Evolutionary conservation across 2,888 invertebrate genomes (phyloP).

Genomic region (Metellina segmentata): DNA sequence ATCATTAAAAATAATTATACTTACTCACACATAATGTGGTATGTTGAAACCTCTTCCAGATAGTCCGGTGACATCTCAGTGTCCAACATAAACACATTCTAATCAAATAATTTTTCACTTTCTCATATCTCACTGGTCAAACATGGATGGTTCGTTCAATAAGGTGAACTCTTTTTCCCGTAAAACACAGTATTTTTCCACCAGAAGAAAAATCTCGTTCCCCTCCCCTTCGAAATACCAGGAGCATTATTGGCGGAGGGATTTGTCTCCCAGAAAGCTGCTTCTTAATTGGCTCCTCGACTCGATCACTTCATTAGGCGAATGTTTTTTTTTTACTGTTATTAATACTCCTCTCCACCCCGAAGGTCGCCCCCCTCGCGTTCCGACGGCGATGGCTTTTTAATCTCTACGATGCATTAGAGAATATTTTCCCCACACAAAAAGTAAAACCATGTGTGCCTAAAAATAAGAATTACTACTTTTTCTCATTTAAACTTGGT

Average conservation of each 20-base stretch:
- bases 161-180: background rate
- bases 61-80: no score
- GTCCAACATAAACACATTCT: no score
- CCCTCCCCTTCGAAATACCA: background rate
- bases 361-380: background rate
- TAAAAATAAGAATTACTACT: no score
- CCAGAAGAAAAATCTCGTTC: background rate
- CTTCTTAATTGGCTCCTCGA: constrained; percentile 42
- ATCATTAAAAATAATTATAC: no score
- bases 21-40: no score
- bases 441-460: background rate
- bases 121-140: background rate
- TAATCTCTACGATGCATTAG: constrained; percentile 26
- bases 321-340: background rate
- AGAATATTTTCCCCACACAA: constrained; percentile 17
- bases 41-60: no score
- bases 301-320: constrained; percentile 30
- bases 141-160: background rate
- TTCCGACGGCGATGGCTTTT: constrained; percentile 14
- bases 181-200: background rate
- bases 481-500: no score
- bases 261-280: constrained; percentile 24
- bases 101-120: no score
- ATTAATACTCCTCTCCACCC: background rate
- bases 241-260: background rate